These are phyloP conservation scores for Taenaris catops DNA, from an alignment of 2,888 invertebrate genomes.

Conservation along the genomic window DNA sequence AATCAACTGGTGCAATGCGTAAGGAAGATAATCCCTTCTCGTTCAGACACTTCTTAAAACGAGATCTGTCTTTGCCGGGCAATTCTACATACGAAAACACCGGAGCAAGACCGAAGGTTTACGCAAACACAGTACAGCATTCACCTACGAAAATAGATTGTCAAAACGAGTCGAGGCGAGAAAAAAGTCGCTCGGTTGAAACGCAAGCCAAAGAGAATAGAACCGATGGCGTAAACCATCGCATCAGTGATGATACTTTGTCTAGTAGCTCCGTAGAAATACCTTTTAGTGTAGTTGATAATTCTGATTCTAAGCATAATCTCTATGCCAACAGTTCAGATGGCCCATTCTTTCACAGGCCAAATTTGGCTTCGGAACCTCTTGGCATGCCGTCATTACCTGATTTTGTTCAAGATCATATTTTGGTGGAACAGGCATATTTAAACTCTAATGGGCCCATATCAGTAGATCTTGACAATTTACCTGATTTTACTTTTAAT, in stretches of 20 bases:
- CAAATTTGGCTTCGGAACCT: conserved; percentile 64
- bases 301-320: conserved; percentile 70
- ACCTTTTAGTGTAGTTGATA: conserved; percentile 71
- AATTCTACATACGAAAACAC: conserved; percentile 82
- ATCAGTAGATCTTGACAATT: conserved; percentile 81
- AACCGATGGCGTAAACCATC: conserved; percentile 45
- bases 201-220: conserved; percentile 58
- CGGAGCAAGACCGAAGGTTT: conserved; percentile 89
- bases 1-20: conserved; percentile 64
- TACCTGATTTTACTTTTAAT: conserved; percentile 84
- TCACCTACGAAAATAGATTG: conserved; percentile 64
- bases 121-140: conserved; percentile 70
- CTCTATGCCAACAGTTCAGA: conserved; percentile 61
- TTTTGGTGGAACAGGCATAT: conserved; percentile 89
- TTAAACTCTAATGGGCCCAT: conserved; percentile 76
- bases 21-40: conserved; percentile 90
- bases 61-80: conserved; percentile 77
- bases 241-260: conserved; percentile 57
- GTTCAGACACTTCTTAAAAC: conserved; percentile 90
- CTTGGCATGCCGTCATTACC: conserved; percentile 84
- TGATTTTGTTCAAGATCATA: conserved; percentile 94
- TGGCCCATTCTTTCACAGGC: conserved; percentile 61
- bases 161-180: conserved; percentile 50
- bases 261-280: conserved; percentile 69
- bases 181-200: conserved; percentile 48